These are phyloP conservation scores for Nannospalax galili DNA, from an alignment of 2,113 vertebrate species.

Conservation along the genomic window DNA sequence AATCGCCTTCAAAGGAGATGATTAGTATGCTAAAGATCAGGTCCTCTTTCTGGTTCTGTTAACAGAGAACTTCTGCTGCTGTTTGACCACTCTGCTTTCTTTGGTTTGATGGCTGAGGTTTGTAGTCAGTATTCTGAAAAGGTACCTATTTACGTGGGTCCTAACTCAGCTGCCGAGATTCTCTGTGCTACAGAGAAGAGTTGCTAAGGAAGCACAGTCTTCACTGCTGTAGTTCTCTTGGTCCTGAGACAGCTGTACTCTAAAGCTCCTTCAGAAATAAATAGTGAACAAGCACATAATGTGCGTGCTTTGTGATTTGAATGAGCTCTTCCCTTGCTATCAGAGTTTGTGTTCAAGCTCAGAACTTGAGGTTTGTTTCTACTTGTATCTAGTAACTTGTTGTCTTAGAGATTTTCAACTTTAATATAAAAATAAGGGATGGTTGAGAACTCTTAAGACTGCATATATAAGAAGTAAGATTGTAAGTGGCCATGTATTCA, in stretches of 20 bases:
- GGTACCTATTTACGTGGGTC: background rate
- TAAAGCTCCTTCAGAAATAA: conserved; percentile 3
- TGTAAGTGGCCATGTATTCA: background rate
- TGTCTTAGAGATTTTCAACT: conserved; percentile 38
- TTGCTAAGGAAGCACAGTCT: background rate
- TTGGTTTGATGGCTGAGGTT: background rate
- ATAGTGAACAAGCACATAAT: background rate
- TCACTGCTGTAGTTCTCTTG: background rate
- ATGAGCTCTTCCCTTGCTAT: conserved; percentile 10
- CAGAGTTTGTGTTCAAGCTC: conserved; percentile 20
- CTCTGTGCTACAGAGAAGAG: background rate
- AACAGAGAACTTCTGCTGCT: background rate
- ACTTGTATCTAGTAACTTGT: background rate
- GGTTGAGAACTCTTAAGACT: background rate
- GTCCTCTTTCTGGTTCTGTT: conserved; percentile 1
- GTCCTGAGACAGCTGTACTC: background rate
- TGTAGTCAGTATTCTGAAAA: background rate
- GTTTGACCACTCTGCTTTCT: background rate
- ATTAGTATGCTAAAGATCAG: conserved; percentile 54
- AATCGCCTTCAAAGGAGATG: conserved; percentile 41
- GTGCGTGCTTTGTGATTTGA: background rate
- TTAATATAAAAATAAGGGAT: background rate
- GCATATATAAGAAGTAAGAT: background rate
- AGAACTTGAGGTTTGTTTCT: background rate
- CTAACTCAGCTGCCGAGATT: conserved; percentile 20